Evolutionary conservation across 2,888 invertebrate species (phyloP).

Genomic region (Troilus luridus): DNA sequence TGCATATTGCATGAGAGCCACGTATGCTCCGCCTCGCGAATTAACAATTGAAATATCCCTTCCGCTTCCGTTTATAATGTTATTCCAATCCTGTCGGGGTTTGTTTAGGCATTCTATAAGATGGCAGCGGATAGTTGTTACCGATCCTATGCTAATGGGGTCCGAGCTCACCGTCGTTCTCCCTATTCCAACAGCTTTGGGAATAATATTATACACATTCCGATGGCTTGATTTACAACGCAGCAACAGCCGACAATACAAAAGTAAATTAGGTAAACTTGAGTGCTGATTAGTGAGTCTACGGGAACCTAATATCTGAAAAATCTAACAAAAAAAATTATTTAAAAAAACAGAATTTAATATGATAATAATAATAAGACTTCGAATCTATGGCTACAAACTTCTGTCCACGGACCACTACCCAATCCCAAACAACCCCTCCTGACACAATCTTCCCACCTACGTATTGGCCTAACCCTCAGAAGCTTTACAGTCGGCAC

Average conservation of each 20-base stretch:
- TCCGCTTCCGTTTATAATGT: conserved; percentile 37
- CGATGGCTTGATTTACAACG: not conserved
- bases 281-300: too few relatives aligned
- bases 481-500: too few relatives aligned
- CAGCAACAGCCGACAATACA: not conserved
- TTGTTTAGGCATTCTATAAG: conserved; percentile 47
- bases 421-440: too few relatives aligned
- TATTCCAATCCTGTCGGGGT: conserved; percentile 39
- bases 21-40: conserved; percentile 7
- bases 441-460: too few relatives aligned
- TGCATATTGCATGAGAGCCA: conserved; percentile 42
- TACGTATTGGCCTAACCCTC: too few relatives aligned
- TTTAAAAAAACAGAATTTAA: too few relatives aligned
- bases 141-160: conserved; percentile 18
- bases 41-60: conserved; percentile 41
- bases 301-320: too few relatives aligned
- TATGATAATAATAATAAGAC: too few relatives aligned
- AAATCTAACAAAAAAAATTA: too few relatives aligned
- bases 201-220: not conserved
- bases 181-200: not conserved
- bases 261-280: too few relatives aligned
- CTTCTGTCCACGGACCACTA: too few relatives aligned
- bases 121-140: conserved; percentile 2
- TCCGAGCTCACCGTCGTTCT: not conserved
- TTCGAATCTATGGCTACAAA: too few relatives aligned